These are phyloP conservation scores for Apotomis capreana DNA, from an alignment of 2,888 invertebrate species.

Conservation along the genomic window DNA sequence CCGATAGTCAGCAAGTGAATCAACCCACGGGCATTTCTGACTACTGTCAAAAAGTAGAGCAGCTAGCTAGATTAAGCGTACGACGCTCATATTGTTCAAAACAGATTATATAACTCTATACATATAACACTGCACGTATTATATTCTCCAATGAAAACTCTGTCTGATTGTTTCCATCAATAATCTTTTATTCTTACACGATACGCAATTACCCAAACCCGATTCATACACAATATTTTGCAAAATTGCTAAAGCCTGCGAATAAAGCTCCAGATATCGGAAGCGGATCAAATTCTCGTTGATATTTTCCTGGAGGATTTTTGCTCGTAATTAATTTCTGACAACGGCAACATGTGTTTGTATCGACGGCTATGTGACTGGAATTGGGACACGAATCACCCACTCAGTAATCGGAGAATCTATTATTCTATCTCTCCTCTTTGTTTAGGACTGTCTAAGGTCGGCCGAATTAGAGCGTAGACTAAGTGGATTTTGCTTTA, in stretches of 20 bases:
- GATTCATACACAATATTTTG: slow-evolving; percentile 1
- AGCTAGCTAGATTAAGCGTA: slow-evolving; percentile 34
- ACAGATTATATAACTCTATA: background rate
- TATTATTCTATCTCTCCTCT: slow-evolving; percentile 22
- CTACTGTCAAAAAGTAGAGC: slow-evolving; percentile 33
- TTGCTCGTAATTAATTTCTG: slow-evolving; percentile 35
- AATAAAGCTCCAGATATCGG: slow-evolving; percentile 17
- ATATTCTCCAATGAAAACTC: background rate
- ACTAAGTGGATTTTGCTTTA: background rate
- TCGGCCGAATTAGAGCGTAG: background rate
- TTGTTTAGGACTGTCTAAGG: slow-evolving; percentile 7
- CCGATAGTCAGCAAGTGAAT: slow-evolving; percentile 10
- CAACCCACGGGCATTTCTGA: slow-evolving; percentile 32
- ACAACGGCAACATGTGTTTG: slow-evolving; percentile 36
- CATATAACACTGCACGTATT: background rate
- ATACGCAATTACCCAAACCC: slow-evolving; percentile 9
- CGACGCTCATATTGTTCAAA: slow-evolving; percentile 7
- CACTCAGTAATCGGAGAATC: slow-evolving; percentile 21
- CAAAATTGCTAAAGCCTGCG: slow-evolving; percentile 20
- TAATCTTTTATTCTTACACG: background rate
- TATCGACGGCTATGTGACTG: slow-evolving; percentile 35
- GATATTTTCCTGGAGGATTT: slow-evolving; percentile 35
- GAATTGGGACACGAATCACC: slow-evolving; percentile 26
- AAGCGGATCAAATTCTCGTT: slow-evolving; percentile 24
- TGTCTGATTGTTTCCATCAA: background rate